Conservation (phyloP, 53 echinoderm and acorn worm species). For the Apostichopus leukothele region DNA sequence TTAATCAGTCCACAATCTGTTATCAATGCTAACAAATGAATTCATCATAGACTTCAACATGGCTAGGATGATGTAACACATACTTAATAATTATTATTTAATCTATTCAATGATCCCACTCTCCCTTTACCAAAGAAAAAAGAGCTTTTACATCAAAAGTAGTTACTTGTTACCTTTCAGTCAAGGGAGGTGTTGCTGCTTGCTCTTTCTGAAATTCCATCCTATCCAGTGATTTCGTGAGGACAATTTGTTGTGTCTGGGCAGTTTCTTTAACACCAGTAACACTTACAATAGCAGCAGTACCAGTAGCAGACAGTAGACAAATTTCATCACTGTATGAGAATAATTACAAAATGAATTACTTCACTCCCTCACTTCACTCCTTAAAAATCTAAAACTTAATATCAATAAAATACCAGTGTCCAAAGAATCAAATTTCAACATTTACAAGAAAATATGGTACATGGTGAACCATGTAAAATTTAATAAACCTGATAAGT, state of each 20-base stretch:
- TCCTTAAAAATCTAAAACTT: too few relatives aligned
- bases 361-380: too few relatives aligned
- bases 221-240: constrained; percentile 85
- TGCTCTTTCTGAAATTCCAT: constrained; percentile 80
- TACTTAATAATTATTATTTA: too few relatives aligned
- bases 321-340: constrained; percentile 85
- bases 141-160: too few relatives aligned
- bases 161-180: constrained; percentile 3
- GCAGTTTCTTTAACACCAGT: constrained; percentile 54
- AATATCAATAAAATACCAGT: neutral
- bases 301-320: constrained; percentile 87
- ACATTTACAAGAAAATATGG: neutral
- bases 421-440: neutral
- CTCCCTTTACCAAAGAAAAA: too few relatives aligned
- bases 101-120: too few relatives aligned
- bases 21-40: too few relatives aligned
- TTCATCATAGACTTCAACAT: too few relatives aligned
- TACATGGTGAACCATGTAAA: neutral
- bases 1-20: too few relatives aligned
- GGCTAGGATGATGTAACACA: too few relatives aligned
- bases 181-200: constrained; percentile 55
- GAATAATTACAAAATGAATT: neutral
- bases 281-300: constrained; percentile 87
- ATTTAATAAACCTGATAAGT: neutral
- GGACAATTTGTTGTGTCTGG: constrained; percentile 33